Evolutionary conservation across 1,140 invertebrate species (phyloP).

Genomic region (Campoletis sonorensis): DNA sequence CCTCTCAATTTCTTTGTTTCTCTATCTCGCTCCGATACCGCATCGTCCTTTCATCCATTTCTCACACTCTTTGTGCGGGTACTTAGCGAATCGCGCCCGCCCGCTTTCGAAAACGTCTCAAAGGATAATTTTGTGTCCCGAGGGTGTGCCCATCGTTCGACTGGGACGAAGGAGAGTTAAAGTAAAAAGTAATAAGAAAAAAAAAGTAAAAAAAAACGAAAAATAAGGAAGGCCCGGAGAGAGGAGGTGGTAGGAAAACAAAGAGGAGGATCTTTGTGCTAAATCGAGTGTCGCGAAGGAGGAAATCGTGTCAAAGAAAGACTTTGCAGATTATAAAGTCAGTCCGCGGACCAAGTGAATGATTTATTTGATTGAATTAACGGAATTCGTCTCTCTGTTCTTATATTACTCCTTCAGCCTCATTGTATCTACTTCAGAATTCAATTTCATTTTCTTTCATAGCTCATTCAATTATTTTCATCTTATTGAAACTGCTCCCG

Average conservation of each 20-base stretch:
- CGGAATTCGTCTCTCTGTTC: not conserved
- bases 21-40: not conserved
- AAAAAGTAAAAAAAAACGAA: too few relatives aligned
- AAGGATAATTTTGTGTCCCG: conserved; percentile 25
- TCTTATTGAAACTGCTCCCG: too few relatives aligned
- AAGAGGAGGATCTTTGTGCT: not conserved
- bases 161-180: not conserved
- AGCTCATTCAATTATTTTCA: too few relatives aligned
- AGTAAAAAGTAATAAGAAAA: not conserved
- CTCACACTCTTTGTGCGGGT: not conserved
- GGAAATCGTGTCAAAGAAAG: conserved; percentile 25
- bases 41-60: not conserved
- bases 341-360: conserved; percentile 9
- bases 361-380: conserved; percentile 27
- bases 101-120: conserved; percentile 2
- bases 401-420: too few relatives aligned
- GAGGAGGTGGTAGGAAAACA: conserved; percentile 1
- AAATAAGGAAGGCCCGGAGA: too few relatives aligned
- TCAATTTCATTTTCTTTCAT: too few relatives aligned
- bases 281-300: conserved; percentile 15
- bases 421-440: too few relatives aligned
- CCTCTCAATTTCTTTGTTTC: not conserved
- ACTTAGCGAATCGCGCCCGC: not conserved
- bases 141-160: not conserved
- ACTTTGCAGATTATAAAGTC: conserved; percentile 23